Base-by-base conservation (phyloP, 2,113 vertebrate genomes). In the Cyprinodon variegatus region DNA sequence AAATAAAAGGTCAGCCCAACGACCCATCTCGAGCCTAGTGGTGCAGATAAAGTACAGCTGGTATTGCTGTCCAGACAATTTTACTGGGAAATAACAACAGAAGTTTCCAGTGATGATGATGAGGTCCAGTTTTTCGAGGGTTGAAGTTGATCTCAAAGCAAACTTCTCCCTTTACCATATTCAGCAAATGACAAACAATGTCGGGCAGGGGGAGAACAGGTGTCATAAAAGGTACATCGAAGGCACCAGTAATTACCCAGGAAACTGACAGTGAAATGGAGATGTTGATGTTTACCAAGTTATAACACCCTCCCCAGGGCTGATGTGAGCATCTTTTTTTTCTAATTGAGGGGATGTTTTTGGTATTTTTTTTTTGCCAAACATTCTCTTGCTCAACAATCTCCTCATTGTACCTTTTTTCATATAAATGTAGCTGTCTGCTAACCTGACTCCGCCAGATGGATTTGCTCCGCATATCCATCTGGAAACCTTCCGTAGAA, bases 181-280 rank as follows among this genome's bases (percentile, higher is more conserved):
- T 74, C 79, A 65, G 90, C 70, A 83, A 84, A 92, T 91, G 77
- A 84, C 84, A 83, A 89, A 87, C 88, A 70, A 72, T 67, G 74
- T 88, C 81, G 87, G 79, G 39, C 79, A 88, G 82, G 81, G 91
- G 89, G 87, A 82, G 89, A 91, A 90, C 84, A 81, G 75, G 85
- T 84, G 90, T 90, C 93, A 90, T 95, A 93, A 93, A 95, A 96
- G 95, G 92, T 90, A 93, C 94, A 96, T 96, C 94, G 95, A 87
- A 93, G 90, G 90, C 92, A 87, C 85, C 90, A 84, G 93, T 95
- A 95, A 96, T 96, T 95, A 91, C 91, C 77, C 93, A 94, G 95
- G 93, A 95, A 96, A 95, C 95, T 95, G 94, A 91, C 91, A 93
- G 86, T 94, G 95, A 95, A 96, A 94, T 95, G 94, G 92, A 96